These are phyloP conservation scores for Phataginus tricuspis DNA, from an alignment of 2,797 vertebrate genomes.

Conservation along the genomic window DNA sequence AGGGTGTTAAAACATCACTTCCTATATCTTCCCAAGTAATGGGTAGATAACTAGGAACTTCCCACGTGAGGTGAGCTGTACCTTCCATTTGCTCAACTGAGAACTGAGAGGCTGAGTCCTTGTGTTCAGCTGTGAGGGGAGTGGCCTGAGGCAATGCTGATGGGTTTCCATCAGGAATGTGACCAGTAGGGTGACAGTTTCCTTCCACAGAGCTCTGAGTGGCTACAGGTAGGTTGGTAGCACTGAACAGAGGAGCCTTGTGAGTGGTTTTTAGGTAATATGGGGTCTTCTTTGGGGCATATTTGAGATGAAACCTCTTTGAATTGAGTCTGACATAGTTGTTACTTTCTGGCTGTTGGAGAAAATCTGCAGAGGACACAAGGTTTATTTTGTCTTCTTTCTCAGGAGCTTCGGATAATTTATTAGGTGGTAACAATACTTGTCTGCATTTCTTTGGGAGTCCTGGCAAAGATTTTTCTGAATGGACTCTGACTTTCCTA, in stretches of 20 bases:
- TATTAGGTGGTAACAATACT: conserved; percentile 36
- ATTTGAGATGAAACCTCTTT: background rate
- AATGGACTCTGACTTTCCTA: conserved; percentile 88
- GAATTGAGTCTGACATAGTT: background rate
- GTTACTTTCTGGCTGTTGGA: background rate
- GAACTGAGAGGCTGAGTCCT: background rate
- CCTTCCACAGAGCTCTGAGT: background rate
- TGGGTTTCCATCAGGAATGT: background rate
- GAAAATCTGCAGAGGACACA: background rate
- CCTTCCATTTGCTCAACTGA: background rate
- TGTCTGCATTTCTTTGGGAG: background rate
- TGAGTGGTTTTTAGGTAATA: background rate
- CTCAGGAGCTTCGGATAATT: conserved; percentile 65
- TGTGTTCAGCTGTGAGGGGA: background rate
- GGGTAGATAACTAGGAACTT: conserved; percentile 8
- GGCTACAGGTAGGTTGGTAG: background rate
- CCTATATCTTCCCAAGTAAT: background rate
- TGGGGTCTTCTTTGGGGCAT: background rate
- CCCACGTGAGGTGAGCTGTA: background rate
- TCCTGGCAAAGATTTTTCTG: conserved; percentile 75
- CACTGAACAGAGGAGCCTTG: background rate
- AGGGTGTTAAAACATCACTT: conserved; percentile 26
- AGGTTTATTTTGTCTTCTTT: conserved; percentile 63
- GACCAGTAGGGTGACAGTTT: background rate
- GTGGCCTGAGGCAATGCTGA: background rate